phyloP scores from a whole-genome alignment of 92 coral and sea anemone species.

The Virgularia gustaviana region DNA sequence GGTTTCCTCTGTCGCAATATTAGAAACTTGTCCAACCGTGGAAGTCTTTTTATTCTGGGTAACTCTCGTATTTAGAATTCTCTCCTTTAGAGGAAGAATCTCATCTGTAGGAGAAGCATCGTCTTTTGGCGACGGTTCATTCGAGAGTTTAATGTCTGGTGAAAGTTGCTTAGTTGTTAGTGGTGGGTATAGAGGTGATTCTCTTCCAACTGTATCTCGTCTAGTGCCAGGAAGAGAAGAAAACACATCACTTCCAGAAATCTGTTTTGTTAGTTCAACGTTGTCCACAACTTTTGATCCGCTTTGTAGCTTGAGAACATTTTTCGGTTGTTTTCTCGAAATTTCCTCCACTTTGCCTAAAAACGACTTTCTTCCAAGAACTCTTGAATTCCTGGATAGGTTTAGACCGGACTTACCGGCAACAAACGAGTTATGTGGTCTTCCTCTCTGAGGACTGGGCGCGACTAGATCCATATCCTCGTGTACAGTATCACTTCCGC shows the following conservation, averaged over 20 bases:
- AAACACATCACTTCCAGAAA: not conserved
- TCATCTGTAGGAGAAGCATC: conserved; percentile 3
- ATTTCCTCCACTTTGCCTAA: not conserved
- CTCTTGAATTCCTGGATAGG: not conserved
- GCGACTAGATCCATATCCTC: not conserved
- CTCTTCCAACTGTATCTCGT: too few species aligned
- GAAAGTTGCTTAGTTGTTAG: too few species aligned
- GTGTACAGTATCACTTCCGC: not conserved
- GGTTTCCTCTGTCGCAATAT: too few species aligned
- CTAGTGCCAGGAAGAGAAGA: too few species aligned
- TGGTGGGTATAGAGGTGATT: too few species aligned
- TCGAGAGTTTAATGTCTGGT: not conserved
- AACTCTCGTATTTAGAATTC: not conserved
- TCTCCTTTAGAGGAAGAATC: not conserved
- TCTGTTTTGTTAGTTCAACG: not conserved
- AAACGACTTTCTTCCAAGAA: not conserved
- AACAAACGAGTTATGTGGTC: not conserved
- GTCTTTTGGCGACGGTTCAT: conserved; percentile 1
- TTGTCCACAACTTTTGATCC: not conserved
- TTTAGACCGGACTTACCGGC: not conserved
- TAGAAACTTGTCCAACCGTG: too few species aligned
- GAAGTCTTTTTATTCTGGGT: not conserved
- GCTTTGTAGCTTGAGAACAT: not conserved
- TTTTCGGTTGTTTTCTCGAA: not conserved
- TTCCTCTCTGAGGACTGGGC: conserved; percentile 21